Conservation (phyloP, 2,113 vertebrate genomes). For the Callopanchax toddi region DNA sequence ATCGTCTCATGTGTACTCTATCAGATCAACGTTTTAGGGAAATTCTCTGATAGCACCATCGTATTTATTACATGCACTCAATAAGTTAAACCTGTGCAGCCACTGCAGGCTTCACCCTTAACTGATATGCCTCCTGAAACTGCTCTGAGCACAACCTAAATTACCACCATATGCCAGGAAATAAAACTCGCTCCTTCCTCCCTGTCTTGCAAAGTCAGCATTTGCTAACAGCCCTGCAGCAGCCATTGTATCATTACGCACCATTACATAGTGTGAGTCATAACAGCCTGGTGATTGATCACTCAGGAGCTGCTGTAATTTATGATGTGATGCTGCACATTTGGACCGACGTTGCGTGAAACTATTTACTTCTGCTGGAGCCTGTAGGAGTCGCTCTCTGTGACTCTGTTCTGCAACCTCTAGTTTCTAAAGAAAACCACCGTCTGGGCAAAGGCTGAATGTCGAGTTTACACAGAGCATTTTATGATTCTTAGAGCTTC, state of each 20-base stretch:
- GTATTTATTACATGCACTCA: neutral
- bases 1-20: too few relatives aligned
- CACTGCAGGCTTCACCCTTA: neutral
- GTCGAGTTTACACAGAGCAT: too few relatives aligned
- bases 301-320: slow-evolving; percentile 11
- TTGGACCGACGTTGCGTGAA: slow-evolving; percentile 13
- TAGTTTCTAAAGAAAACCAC: slow-evolving; percentile 9
- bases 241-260: slow-evolving; percentile 48
- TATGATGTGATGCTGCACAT: slow-evolving; percentile 25
- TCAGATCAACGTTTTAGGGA: too few relatives aligned
- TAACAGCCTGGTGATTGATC: slow-evolving; percentile 55
- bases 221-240: slow-evolving; percentile 39
- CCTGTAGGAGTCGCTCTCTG: neutral
- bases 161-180: slow-evolving; percentile 19
- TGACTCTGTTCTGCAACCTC: neutral
- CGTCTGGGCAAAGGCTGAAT: too few relatives aligned
- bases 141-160: slow-evolving; percentile 27
- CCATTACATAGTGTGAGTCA: slow-evolving; percentile 41
- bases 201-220: slow-evolving; percentile 51
- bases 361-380: slow-evolving; percentile 20
- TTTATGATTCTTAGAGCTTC: too few relatives aligned
- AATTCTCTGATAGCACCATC: neutral
- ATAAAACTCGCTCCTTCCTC: neutral
- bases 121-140: slow-evolving; percentile 6
- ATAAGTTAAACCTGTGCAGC: neutral